Percentiles rank a stretch among this genome's conserved stretches.
Conservation (phyloP, 2,113 vertebrate genomes). For the Lepus americanus region DNA sequence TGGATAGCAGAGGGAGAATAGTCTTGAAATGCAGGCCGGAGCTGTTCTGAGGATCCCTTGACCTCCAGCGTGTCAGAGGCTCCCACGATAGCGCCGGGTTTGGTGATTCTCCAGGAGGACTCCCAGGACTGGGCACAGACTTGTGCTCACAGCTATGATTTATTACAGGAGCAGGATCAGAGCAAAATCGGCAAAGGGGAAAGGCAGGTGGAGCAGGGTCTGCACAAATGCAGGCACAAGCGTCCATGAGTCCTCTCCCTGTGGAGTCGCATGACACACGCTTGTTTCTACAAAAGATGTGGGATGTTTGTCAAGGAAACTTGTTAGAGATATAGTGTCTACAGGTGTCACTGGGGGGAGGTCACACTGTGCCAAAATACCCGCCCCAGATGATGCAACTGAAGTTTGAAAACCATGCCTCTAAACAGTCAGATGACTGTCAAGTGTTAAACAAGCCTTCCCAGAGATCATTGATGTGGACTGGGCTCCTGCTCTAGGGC, state of each 20-base stretch:
- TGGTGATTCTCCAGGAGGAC: neutral
- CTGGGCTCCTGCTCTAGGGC: too few species aligned
- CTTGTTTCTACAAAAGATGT: neutral
- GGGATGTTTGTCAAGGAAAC: neutral
- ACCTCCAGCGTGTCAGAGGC: neutral
- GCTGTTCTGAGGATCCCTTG: neutral
- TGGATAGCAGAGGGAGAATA: neutral
- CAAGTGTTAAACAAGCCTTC: neutral
- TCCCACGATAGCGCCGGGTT: neutral
- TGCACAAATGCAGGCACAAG: neutral
- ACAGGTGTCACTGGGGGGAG: too few species aligned
- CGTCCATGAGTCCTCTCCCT: neutral
- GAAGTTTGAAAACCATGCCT: neutral
- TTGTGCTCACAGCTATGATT: neutral
- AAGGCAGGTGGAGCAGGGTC: neutral
- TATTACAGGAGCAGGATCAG: neutral
- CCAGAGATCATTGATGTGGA: too few species aligned
- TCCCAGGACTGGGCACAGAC: neutral
- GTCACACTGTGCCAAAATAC: neutral
- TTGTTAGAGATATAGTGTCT: neutral
- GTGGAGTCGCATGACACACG: neutral
- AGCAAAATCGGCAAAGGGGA: neutral
- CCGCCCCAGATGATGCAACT: neutral
- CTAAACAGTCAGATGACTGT: slow-evolving; percentile 31
- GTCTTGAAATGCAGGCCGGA: neutral